These are phyloP conservation scores for Thamnophis elegans DNA, from an alignment of 2,797 vertebrate genomes.

Conservation along the genomic window DNA sequence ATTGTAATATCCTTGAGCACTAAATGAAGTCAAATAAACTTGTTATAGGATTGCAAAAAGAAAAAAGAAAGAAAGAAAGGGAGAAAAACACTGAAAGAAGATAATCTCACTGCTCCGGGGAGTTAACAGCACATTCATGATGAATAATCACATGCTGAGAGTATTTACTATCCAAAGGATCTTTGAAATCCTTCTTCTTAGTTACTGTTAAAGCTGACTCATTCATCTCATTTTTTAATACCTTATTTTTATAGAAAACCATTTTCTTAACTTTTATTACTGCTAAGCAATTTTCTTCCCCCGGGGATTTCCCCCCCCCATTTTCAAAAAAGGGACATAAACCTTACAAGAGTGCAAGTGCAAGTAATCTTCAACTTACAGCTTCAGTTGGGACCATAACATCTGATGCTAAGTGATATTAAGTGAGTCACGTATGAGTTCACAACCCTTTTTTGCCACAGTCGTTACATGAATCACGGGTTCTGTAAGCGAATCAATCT, in stretches of 20 bases:
- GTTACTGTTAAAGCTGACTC: constrained; percentile 29
- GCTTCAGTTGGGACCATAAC: not conserved
- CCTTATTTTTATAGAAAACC: constrained; percentile 49
- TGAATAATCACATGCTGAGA: constrained; percentile 17
- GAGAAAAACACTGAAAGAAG: not conserved
- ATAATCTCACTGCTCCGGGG: constrained; percentile 4
- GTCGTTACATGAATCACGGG: not conserved
- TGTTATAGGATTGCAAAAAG: not conserved
- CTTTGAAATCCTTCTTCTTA: constrained; percentile 33
- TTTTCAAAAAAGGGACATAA: constrained; percentile 9
- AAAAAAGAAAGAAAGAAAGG: not conserved
- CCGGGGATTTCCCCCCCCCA: not conserved
- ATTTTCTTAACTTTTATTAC: constrained; percentile 29
- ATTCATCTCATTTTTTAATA: constrained; percentile 44
- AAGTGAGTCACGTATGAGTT: not conserved
- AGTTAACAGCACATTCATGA: constrained; percentile 10
- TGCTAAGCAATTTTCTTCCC: constrained; percentile 23
- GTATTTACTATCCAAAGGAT: constrained; percentile 28
- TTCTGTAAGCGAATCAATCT: not conserved
- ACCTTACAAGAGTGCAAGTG: constrained; percentile 14
- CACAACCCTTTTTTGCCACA: not conserved
- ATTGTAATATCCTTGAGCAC: constrained; percentile 23
- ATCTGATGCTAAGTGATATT: not conserved
- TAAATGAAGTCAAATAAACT: constrained; percentile 11
- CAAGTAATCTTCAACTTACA: no score